phyloP scores from a whole-genome alignment of 1,140 invertebrate species.

The Diorhabda carinulata region DNA sequence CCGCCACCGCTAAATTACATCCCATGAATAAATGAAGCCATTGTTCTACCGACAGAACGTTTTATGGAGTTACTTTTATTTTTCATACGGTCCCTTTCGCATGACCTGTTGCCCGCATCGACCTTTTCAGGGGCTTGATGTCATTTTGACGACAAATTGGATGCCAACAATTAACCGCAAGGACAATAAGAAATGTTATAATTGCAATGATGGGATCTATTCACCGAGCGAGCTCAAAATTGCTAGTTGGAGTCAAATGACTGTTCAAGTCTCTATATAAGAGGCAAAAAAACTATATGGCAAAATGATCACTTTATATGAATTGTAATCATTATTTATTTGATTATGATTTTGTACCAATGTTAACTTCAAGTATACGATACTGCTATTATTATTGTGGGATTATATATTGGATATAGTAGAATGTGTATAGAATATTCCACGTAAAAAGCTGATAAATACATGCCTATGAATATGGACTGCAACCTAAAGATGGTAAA shows the following conservation, averaged over 20 bases:
- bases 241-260: neutral
- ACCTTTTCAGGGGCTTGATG: neutral
- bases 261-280: neutral
- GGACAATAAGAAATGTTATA: conserved; percentile 1
- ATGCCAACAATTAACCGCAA: neutral
- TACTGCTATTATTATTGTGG: too few relatives aligned
- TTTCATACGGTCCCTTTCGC: neutral
- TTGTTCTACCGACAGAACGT: neutral
- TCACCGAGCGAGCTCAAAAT: neutral
- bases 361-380: too few relatives aligned
- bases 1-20: neutral
- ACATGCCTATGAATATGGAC: too few relatives aligned
- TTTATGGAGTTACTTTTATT: conserved; percentile 3
- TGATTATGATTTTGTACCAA: too few relatives aligned
- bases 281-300: too few relatives aligned
- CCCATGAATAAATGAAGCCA: conserved; percentile 2
- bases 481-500: too few relatives aligned
- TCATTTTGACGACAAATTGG: neutral
- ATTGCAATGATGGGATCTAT: conserved; percentile 2
- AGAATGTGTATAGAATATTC: too few relatives aligned
- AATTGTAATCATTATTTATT: too few relatives aligned
- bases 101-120: neutral
- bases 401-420: too few relatives aligned
- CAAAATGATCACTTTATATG: too few relatives aligned
- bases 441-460: too few relatives aligned